Evolutionary conservation across 2,113 vertebrate species (phyloP).

Genomic region (Bettongia penicillata): DNA sequence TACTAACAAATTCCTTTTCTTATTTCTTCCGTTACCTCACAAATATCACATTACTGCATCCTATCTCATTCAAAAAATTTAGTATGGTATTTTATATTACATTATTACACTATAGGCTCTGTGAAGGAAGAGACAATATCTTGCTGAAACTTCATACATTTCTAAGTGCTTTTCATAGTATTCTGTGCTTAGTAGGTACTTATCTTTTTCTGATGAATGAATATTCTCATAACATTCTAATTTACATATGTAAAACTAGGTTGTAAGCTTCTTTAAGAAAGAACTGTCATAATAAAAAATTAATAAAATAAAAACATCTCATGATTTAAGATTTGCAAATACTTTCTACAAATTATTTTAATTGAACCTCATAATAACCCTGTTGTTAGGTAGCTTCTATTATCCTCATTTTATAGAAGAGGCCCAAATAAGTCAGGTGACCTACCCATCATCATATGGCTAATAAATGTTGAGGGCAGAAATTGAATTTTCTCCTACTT

Average conservation of each 20-base stretch:
- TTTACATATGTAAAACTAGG: not conserved
- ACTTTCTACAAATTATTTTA: not conserved
- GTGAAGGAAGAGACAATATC: not conserved
- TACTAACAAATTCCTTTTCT: not conserved
- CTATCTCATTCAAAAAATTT: not conserved
- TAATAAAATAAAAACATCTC: not conserved
- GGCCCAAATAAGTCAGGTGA: not conserved
- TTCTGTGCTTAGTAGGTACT: not conserved
- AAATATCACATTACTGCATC: not conserved
- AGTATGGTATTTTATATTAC: not conserved
- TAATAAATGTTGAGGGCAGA: not conserved
- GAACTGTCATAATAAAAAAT: not conserved
- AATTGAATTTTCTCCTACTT: not conserved
- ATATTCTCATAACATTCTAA: not conserved
- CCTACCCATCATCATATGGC: not conserved
- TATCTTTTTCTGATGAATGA: not conserved
- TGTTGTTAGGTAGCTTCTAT: not conserved
- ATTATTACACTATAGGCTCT: not conserved
- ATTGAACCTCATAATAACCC: not conserved
- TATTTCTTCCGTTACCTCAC: not conserved
- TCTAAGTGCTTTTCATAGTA: not conserved
- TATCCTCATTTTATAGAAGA: not conserved
- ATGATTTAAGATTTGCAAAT: not conserved
- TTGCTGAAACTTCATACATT: not conserved
- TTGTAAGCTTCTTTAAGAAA: not conserved